Evolutionary conservation across 2,888 invertebrate genomes (phyloP).

Genomic region (Hypomecis punctinalis): DNA sequence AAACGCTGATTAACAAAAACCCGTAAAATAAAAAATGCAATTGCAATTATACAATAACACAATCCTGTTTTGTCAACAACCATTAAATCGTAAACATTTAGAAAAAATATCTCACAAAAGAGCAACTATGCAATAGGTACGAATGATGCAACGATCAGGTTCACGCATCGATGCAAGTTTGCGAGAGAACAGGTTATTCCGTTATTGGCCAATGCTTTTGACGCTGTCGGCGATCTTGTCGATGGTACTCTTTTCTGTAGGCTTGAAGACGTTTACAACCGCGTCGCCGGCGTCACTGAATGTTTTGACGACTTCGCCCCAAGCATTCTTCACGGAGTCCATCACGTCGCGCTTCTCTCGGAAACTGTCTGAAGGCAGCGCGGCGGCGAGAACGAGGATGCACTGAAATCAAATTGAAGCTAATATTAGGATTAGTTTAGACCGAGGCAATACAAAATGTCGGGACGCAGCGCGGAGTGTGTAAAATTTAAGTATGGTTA

Average conservation of each 20-base stretch:
- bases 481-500: no score
- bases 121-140: not conserved
- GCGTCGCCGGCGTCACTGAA: constrained; percentile 72
- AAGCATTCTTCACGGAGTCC: constrained; percentile 74
- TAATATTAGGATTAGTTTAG: constrained; percentile 1
- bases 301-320: constrained; percentile 69
- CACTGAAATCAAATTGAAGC: constrained; percentile 51
- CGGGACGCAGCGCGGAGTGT: no score
- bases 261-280: constrained; percentile 74
- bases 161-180: constrained; percentile 39
- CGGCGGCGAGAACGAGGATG: constrained; percentile 50
- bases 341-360: constrained; percentile 69
- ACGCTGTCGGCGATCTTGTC: constrained; percentile 70
- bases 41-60: not conserved
- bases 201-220: constrained; percentile 60
- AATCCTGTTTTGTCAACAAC: not conserved
- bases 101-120: no score
- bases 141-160: constrained; percentile 6
- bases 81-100: no score
- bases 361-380: constrained; percentile 52
- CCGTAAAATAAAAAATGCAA: not conserved
- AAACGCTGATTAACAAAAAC: constrained; percentile 7
- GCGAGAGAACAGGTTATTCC: constrained; percentile 50
- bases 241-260: constrained; percentile 70
- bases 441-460: no score